Base-by-base conservation (phyloP, 1,140 invertebrate species). In the Lethocerus indicus region DNA sequence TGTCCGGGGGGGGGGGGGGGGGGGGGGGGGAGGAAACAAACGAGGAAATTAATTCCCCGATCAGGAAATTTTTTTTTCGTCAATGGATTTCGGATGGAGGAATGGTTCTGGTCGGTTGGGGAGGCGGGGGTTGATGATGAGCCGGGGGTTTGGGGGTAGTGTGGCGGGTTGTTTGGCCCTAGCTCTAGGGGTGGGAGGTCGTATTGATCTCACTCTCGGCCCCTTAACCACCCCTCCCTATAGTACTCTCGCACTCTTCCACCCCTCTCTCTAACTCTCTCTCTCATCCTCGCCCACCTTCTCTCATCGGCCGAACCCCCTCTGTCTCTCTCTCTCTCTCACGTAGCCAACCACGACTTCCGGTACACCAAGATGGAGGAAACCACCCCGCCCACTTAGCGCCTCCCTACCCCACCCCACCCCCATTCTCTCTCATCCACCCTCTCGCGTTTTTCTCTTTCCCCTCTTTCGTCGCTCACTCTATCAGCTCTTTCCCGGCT, bases 381-480 rank as follows among this genome's bases (percentile, higher is more conserved):
- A 13, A 26, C 42, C 42, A 42, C 23, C 23, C 36, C 42, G 16
- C 29, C 42, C 14, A 16, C 42, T n/a, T n/a, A n/a, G n/a, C n/a
- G n/a, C 61, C 60, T 60, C 61, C 60, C 57, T 53, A 53, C 52
- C 49, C 47, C 50, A 57, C 63, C 61, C 58, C 61, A 60, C 62
- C 63, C 59, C 60, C 59, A 57, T 57, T 63, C 61, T 61, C 58
- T 63, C 57, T 62, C 62, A 64, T 65, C 23, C 12, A 27, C 13
- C 16, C 24, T 27, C 7, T 24, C 24, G 6, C 16, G 13, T 46
- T 13, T 28, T n/a, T 46, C 16, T 32, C 21, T 16, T 27, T n/a
- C 21, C 18, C n/a, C 24, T n/a, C 23, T 21, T 4, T 26, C 4
- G 26, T 2, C 44, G 16, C 24, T 46, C 18, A n/a, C 29, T 9